Evolutionary conservation across 2,797 vertebrate species (phyloP).

Genomic region (Xerus rutilus): DNA sequence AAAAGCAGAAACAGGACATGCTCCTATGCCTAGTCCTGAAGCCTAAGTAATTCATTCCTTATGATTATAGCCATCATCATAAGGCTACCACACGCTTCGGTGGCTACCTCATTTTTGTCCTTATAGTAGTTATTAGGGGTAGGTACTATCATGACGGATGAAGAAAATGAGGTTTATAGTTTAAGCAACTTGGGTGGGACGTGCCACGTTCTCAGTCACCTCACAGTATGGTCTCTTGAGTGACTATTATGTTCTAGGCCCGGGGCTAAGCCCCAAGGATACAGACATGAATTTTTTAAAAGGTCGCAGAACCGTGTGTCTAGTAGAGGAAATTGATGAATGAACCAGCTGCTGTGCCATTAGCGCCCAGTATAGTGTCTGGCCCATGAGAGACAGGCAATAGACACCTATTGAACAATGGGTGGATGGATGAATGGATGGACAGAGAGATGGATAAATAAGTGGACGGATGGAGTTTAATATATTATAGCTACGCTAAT

Average conservation of each 20-base stretch:
- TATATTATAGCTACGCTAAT: not conserved
- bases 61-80: not conserved
- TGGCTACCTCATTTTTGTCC: not conserved
- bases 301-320: not conserved
- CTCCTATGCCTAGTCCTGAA: not conserved
- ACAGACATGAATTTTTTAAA: not conserved
- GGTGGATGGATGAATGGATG: too few relatives aligned
- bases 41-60: not conserved
- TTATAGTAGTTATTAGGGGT: not conserved
- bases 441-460: too few relatives aligned
- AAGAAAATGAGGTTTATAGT: not conserved
- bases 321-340: not conserved
- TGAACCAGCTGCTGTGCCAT: not conserved
- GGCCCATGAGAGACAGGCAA: not conserved
- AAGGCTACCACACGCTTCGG: not conserved
- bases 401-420: not conserved
- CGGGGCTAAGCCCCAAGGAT: conserved; percentile 37
- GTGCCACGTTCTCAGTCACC: not conserved
- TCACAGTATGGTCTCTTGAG: not conserved
- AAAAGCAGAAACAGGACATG: not conserved
- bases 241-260: not conserved
- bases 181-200: not conserved
- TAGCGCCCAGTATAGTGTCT: not conserved
- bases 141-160: not conserved
- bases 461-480: too few relatives aligned